Conservation (phyloP, 2,113 vertebrate species). For the Epinephelus lanceolatus region DNA sequence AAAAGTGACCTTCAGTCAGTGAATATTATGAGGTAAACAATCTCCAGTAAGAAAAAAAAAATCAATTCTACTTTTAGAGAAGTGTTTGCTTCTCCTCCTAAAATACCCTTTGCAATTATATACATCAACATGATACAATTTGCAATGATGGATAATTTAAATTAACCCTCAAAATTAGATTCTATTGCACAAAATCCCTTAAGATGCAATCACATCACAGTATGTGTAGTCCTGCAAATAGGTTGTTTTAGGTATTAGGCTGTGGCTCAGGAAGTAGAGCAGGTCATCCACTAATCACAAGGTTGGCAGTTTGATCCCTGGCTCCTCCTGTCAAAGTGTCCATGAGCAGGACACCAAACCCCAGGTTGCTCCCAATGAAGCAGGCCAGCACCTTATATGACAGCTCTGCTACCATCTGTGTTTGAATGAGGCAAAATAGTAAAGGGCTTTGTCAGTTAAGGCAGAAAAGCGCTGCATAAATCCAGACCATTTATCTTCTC, state of each 20-base stretch:
- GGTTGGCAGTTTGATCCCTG: neutral
- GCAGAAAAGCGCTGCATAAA: neutral
- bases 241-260: neutral
- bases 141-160: constrained; percentile 46
- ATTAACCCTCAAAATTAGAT: constrained; percentile 43
- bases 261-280: neutral
- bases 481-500: neutral
- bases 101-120: neutral
- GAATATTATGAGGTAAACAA: constrained; percentile 46
- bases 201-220: neutral
- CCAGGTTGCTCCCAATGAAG: neutral
- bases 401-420: neutral
- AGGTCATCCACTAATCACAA: neutral
- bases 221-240: neutral
- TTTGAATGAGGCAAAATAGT: neutral
- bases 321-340: neutral
- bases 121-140: neutral
- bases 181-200: neutral
- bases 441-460: neutral
- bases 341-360: neutral
- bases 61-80: constrained; percentile 30
- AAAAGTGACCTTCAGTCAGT: constrained; percentile 52
- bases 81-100: constrained; percentile 2
- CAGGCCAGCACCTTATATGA: neutral
- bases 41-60: constrained; percentile 20